These are phyloP conservation scores for Gallinago media DNA, from an alignment of 2,113 vertebrate genomes.

Conservation along the genomic window DNA sequence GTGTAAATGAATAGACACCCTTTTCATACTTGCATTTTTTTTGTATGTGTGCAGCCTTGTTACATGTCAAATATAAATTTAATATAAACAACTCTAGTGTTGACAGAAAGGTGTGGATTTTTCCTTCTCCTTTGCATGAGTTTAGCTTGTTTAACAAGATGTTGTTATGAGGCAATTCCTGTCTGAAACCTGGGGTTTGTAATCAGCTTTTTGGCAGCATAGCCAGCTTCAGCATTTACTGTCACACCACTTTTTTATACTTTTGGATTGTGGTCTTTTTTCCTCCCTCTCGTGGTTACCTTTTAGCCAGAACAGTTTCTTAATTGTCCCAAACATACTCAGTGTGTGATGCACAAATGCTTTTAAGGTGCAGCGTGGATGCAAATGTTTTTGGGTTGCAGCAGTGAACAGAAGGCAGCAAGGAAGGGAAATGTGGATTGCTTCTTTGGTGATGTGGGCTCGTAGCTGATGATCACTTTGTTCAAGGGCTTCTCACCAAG, in stretches of 20 bases:
- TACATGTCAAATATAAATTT: conserved; percentile 29
- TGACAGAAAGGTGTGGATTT: conserved; percentile 31
- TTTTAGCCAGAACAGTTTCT: background rate
- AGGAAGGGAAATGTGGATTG: background rate
- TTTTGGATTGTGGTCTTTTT: background rate
- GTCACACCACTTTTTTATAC: background rate
- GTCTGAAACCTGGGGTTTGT: background rate
- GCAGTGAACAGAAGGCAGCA: background rate
- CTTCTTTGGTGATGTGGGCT: background rate
- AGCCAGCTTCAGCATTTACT: background rate
- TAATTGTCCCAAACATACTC: background rate
- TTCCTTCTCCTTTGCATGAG: background rate
- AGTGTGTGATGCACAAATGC: background rate
- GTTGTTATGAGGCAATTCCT: conserved; percentile 21
- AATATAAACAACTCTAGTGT: background rate
- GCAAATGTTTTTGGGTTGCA: background rate
- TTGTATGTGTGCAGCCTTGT: background rate
- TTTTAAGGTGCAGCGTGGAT: background rate
- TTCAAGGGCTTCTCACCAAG: background rate
- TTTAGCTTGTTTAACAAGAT: conserved; percentile 22
- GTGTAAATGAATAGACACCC: conserved; percentile 23
- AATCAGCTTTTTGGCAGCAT: background rate
- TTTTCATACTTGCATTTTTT: conserved; percentile 49
- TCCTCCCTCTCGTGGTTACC: background rate
- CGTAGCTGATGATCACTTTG: background rate